These are phyloP conservation scores for Calyptomena viridis DNA, from an alignment of 2,113 vertebrate genomes.

Conservation along the genomic window DNA sequence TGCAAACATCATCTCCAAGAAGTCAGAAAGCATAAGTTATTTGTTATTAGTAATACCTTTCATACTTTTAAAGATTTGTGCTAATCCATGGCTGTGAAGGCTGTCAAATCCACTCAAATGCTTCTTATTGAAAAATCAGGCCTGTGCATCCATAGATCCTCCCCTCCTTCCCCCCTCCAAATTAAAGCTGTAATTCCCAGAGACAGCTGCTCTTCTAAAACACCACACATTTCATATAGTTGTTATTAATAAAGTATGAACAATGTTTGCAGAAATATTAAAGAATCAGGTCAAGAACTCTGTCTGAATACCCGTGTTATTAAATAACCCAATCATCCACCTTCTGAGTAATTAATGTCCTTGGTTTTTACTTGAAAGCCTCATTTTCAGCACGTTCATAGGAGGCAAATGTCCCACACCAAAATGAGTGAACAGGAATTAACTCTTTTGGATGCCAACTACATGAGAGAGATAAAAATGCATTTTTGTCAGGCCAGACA, in stretches of 20 bases:
- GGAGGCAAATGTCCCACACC: background rate
- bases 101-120: slow-evolving; percentile 32
- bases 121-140: slow-evolving; percentile 36
- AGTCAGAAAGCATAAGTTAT: background rate
- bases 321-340: slow-evolving; percentile 17
- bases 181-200: slow-evolving; percentile 33
- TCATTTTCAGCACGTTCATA: background rate
- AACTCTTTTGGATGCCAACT: background rate
- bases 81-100: background rate
- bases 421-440: background rate
- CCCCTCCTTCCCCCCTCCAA: background rate
- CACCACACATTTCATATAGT: background rate
- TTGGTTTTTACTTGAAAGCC: slow-evolving; percentile 18
- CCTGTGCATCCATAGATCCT: background rate
- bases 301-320: background rate
- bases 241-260: slow-evolving; percentile 40
- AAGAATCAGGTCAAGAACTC: slow-evolving; percentile 30
- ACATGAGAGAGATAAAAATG: background rate
- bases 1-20: background rate
- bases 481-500: background rate
- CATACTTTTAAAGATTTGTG: slow-evolving; percentile 1
- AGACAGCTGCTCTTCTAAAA: background rate
- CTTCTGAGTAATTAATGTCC: slow-evolving; percentile 24
- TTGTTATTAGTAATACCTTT: slow-evolving; percentile 29
- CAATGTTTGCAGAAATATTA: slow-evolving; percentile 17